Percentiles rank a stretch among this genome's conserved stretches.
Conservation (phyloP, 1,140 invertebrate genomes). For the Nasonia giraulti region DNA sequence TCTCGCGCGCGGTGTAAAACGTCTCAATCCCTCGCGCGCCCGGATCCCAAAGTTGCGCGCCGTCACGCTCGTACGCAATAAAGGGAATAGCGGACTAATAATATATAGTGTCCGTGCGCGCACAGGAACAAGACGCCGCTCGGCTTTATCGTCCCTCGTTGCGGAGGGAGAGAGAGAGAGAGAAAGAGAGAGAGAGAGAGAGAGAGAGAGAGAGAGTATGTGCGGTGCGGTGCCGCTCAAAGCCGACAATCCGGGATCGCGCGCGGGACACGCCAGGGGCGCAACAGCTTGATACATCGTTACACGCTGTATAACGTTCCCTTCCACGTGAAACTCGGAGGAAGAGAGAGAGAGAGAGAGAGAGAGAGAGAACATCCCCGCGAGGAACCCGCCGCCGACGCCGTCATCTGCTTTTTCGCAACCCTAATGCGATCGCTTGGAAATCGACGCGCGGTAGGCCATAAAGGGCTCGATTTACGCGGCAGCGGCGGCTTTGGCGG, state of each 20-base stretch:
- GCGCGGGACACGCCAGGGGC: slow-evolving; percentile 71
- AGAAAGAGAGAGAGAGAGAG: neutral
- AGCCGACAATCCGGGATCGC: slow-evolving; percentile 67
- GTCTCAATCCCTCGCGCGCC: slow-evolving; percentile 44
- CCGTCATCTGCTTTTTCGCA: slow-evolving; percentile 13
- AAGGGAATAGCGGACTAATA: slow-evolving; percentile 53
- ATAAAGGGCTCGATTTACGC: slow-evolving; percentile 61
- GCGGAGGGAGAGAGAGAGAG: no score
- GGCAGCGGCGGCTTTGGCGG: slow-evolving; percentile 29
- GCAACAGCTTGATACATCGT: slow-evolving; percentile 74
- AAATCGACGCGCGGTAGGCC: slow-evolving; percentile 55
- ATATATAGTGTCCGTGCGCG: slow-evolving; percentile 73
- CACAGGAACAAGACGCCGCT: slow-evolving; percentile 59
- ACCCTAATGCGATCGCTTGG: slow-evolving; percentile 58
- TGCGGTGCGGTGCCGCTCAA: slow-evolving; percentile 65
- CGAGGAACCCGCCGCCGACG: slow-evolving; percentile 53
- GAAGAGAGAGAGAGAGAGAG: neutral
- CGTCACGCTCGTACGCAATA: slow-evolving; percentile 48
- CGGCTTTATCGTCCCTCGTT: slow-evolving; percentile 70
- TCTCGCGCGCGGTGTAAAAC: slow-evolving; percentile 38
- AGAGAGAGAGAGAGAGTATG: neutral
- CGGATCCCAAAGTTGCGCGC: slow-evolving; percentile 28
- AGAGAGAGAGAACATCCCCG: slow-evolving; percentile 27
- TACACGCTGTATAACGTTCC: slow-evolving; percentile 66
- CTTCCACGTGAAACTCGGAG: slow-evolving; percentile 5